Evolutionary conservation across 2,113 vertebrate genomes (phyloP), one percentile per base, ranked within the genome.

Genomic region (Scortum barcoo): DNA sequence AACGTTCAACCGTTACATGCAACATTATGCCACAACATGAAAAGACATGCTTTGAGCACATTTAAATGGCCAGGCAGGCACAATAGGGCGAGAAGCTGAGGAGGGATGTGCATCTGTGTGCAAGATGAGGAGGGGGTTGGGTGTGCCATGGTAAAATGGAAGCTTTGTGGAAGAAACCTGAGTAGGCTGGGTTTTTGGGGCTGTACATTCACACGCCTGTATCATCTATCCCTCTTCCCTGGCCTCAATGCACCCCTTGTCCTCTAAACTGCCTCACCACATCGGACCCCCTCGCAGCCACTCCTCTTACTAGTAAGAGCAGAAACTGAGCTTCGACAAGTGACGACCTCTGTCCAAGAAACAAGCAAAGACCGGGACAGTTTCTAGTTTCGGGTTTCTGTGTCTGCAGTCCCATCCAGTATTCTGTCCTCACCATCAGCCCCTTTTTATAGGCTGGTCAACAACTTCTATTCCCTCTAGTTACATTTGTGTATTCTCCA

Each of bases 151-250:
- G 67, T 84, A 86, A 91, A 94, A 92, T 84, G 73, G 83, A 79
- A 85, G 90, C 90, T 91, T 92, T 93, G 92, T 94, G 63, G 72
- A 86, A 76, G 88, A 86, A 93, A 93, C 91, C 76, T 81, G 81
- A 93, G 91, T 61, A 86, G 51, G 62, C 80, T 86, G 72, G 67
- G 67, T 85, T 92, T 92, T 91, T 57, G 73, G 50, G 89, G 66
- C 86, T 91, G 65, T 83, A 86, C 67, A 72, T 87, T 89, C 86
- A 87, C 86, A 89, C 68, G 70, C 69, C 44, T 86, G 88, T 91
- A 91, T 92, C 86, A 86, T 89, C 84, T 93, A 81, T 91, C 90
- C 58, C 58, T 66, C 86, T 73, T 73, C 70, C 85, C 51, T 13
- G 48, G 78, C 76, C 54, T 93, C 87, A 93, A 78, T 92, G 84